Base-by-base conservation (phyloP, 2,888 invertebrate species). In the Watsonalla binaria region DNA sequence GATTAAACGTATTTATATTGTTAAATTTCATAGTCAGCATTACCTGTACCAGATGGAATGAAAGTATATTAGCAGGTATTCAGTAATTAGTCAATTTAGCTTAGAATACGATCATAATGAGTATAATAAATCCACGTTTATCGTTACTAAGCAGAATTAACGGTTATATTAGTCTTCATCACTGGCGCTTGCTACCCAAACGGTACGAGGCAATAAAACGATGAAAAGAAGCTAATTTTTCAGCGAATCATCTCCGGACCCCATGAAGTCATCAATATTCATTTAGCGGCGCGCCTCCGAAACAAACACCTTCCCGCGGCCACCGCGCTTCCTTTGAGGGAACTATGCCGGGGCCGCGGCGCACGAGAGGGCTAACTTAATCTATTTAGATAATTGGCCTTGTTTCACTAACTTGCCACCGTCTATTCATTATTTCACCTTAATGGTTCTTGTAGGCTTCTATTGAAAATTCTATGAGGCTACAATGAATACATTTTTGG, bases 141-240 rank as follows among this genome's bases (percentile, higher is more conserved):
- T 76, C 77, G 74, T 82, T 82, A 83, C 81, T 75, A 80, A 80
- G 81, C 84, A 80, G 80, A 87, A 90, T 90, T 89, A 89, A 83
- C 84, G 79, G 74, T 80, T 79, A 75, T 86, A 90, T 90, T 84
- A 88, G 86, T 90, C 89, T 90, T 90, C 88, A 90, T 90, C 88
- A 87, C 67, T 54, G 65, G 55, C 73, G 77, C 76, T 82, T 78
- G 77, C 76, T 82, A 78, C 78, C 79, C 76, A 76, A 80, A 76
- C 81, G 79, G 72, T 74, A 71, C 72, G 73, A 68, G 68, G 82
- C 88, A 86, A 90, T 89, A 88, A 89, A 86, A 88, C 87, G 89
- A 86, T 88, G 88, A 85, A 89, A 86, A 89, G 89, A 88, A 88
- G 82, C 84, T 81, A 88, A 89, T 89, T 90, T 90, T 89, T 89